Evolutionary conservation across 2,113 vertebrate species (phyloP).

Genomic region (Psittacus erithacus): DNA sequence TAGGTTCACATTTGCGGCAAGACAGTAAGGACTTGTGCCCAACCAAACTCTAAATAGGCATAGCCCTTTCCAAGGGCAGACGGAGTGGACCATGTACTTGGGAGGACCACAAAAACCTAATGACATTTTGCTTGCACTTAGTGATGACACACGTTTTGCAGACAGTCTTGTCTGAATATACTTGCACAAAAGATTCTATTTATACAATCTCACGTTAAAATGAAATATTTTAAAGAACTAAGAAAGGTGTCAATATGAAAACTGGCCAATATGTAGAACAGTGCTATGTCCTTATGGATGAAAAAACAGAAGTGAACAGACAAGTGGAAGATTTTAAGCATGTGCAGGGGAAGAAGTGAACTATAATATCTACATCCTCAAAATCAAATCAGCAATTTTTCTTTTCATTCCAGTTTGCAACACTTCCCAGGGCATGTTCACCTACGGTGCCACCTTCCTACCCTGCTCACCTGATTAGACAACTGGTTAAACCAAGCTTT

Average conservation of each 20-base stretch:
- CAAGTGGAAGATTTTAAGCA: conserved; percentile 10
- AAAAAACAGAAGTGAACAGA: not conserved
- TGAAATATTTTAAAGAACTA: not conserved
- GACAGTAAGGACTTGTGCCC: not conserved
- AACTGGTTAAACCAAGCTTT: not conserved
- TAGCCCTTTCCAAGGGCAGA: not conserved
- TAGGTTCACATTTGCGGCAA: not conserved
- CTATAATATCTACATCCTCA: not conserved
- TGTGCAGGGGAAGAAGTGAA: not conserved
- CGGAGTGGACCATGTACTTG: not conserved
- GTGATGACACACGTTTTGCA: not conserved
- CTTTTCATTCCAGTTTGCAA: not conserved
- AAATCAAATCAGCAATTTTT: not conserved
- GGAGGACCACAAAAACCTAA: not conserved
- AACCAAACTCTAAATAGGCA: not conserved
- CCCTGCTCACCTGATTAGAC: not conserved
- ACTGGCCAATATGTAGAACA: not conserved
- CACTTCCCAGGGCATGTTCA: not conserved
- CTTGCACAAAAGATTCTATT: not conserved
- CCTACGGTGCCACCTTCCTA: not conserved
- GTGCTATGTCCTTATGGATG: accelerated
- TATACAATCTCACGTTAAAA: not conserved
- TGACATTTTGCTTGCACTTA: not conserved
- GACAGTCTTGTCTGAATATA: not conserved
- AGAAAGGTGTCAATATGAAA: not conserved